Evolutionary conservation across 2,797 vertebrate genomes (phyloP).

Genomic region (Cyclopterus lumpus): DNA sequence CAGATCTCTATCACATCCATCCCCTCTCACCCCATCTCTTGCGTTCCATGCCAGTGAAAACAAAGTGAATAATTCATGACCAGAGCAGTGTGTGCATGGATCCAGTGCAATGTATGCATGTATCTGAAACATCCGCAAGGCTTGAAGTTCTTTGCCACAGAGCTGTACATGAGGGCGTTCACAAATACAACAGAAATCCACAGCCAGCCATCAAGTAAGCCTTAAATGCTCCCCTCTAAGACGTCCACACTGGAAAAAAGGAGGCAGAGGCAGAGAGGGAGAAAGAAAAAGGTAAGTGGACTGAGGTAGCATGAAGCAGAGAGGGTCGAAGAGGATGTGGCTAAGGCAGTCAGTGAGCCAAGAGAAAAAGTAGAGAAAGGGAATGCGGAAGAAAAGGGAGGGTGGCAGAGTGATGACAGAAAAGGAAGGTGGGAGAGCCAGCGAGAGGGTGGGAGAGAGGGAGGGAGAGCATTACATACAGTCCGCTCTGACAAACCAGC

Average conservation of each 20-base stretch:
- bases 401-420: conserved; percentile 31
- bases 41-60: conserved; percentile 74
- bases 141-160: conserved; percentile 32
- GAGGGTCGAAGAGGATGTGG: conserved; percentile 46
- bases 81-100: conserved; percentile 58
- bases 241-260: conserved; percentile 12
- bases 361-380: conserved; percentile 40
- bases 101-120: conserved; percentile 63
- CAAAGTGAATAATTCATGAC: conserved; percentile 84
- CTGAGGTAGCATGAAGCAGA: conserved; percentile 60
- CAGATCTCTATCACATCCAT: conserved; percentile 65
- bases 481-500: conserved; percentile 61
- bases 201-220: conserved; percentile 12
- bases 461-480: conserved; percentile 52
- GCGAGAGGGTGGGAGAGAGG: conserved; percentile 39
- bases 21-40: conserved; percentile 53
- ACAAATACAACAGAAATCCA: conserved; percentile 25
- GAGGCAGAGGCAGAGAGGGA: conserved; percentile 18
- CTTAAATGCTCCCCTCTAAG: conserved; percentile 20
- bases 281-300: conserved; percentile 53
- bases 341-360: conserved; percentile 54
- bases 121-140: conserved; percentile 54
- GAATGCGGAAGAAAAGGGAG: conserved; percentile 35
- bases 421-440: conserved; percentile 36
- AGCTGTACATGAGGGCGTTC: conserved; percentile 40